phyloP scores from a whole-genome alignment of 2,888 invertebrate genomes.

The Miltochrista miniata region DNA sequence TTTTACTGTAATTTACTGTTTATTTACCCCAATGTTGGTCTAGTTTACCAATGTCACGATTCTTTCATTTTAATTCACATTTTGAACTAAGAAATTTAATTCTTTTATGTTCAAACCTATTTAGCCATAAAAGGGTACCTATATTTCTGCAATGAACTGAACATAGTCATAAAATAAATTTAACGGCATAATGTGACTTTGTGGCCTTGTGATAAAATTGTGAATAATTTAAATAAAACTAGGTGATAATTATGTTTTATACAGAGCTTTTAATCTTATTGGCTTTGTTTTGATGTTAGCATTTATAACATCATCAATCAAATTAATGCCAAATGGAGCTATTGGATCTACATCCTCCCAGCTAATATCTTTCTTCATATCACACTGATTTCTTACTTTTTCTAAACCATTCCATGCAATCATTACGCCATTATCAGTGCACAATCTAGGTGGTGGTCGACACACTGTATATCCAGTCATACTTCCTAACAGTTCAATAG shows the following conservation, averaged over 20 bases:
- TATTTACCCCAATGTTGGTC: too few species aligned
- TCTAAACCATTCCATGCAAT: conserved; percentile 99
- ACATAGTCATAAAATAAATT: too few species aligned
- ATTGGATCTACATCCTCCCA: conserved; percentile 83
- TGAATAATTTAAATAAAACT: background rate
- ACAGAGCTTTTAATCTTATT: conserved; percentile 53
- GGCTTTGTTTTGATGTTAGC: conserved; percentile 76
- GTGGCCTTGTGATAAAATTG: too few species aligned
- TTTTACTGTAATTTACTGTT: background rate
- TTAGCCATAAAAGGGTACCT: background rate
- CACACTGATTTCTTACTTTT: conserved; percentile 80
- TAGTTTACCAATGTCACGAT: background rate
- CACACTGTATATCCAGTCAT: conserved; percentile 86
- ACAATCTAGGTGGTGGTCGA: conserved; percentile 92
- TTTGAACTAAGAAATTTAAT: too few species aligned
- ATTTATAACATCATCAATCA: conserved; percentile 81
- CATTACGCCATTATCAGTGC: conserved; percentile 99
- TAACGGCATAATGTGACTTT: too few species aligned
- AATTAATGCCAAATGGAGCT: conserved; percentile 85
- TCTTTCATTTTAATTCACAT: too few species aligned
- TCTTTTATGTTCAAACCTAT: too few species aligned
- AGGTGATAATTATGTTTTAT: conserved; percentile 13
- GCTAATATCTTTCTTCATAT: conserved; percentile 79
- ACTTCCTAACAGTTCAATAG: conserved; percentile 87
- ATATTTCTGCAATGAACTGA: too few species aligned